Evolutionary conservation across 2,888 invertebrate genomes (phyloP).

Genomic region (Asteroscopus sphinx): DNA sequence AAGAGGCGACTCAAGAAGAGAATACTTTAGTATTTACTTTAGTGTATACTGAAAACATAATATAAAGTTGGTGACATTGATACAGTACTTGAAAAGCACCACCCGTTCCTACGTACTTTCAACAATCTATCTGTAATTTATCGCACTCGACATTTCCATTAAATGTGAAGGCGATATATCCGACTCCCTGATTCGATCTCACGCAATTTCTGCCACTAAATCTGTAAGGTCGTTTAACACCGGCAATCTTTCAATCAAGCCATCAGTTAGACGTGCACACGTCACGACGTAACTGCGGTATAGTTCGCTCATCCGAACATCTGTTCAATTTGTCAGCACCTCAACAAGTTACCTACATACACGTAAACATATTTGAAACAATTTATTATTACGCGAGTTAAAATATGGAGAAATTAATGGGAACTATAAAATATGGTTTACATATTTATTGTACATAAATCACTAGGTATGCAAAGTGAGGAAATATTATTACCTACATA

Average conservation of each 20-base stretch:
- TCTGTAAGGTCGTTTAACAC: slow-evolving; percentile 32
- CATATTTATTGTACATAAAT: slow-evolving; percentile 6
- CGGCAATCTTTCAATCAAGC: slow-evolving; percentile 41
- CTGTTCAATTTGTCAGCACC: slow-evolving; percentile 33
- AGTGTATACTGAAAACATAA: too few species aligned
- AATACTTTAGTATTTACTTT: too few species aligned
- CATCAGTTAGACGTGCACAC: slow-evolving; percentile 27
- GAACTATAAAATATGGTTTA: slow-evolving; percentile 22
- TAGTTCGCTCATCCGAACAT: slow-evolving; percentile 20
- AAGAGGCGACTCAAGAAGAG: too few species aligned
- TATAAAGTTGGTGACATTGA: too few species aligned
- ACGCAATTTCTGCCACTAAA: slow-evolving; percentile 41
- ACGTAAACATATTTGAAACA: slow-evolving; percentile 20
- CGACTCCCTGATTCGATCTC: slow-evolving; percentile 23
- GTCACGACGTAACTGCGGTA: slow-evolving; percentile 14
- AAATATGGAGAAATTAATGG: slow-evolving; percentile 18
- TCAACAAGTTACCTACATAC: slow-evolving; percentile 23
- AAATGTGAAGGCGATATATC: slow-evolving; percentile 4
- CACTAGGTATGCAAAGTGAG: neutral
- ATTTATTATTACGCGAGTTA: slow-evolving; percentile 30
- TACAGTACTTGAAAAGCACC: too few species aligned
- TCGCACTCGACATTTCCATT: slow-evolving; percentile 9
- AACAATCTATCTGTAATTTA: neutral
- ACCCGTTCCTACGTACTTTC: too few species aligned
- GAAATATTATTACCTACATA: too few species aligned